phyloP scores from a whole-genome alignment of 2,888 invertebrate species.

The Octonoba sinensis region DNA sequence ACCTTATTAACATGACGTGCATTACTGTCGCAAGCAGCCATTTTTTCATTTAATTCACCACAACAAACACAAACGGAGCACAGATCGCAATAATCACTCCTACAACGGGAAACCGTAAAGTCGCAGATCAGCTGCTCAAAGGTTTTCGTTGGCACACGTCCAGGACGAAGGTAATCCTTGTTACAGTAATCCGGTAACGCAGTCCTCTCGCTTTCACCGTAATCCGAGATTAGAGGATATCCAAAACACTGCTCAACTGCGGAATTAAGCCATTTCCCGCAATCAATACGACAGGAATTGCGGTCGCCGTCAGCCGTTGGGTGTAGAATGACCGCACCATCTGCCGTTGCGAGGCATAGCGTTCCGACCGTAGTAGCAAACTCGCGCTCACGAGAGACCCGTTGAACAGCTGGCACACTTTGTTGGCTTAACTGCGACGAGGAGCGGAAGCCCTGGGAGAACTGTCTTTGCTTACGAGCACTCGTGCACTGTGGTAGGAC shows the following conservation, averaged over 20 bases:
- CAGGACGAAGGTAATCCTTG: conserved; percentile 33
- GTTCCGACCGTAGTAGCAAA: too few species aligned
- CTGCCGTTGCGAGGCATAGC: conserved; percentile 12
- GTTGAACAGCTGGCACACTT: conserved; percentile 61
- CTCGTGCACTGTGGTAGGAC: conserved; percentile 6
- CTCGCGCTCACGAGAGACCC: conserved; percentile 38
- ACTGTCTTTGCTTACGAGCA: conserved; percentile 20
- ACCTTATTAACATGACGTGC: conserved; percentile 26
- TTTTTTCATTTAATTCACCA: conserved; percentile 7
- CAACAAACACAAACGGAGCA: neutral
- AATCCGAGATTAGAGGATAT: conserved; percentile 26
- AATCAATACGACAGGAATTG: conserved; percentile 1
- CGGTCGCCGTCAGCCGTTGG: conserved; percentile 2
- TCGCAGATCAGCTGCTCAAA: conserved; percentile 38
- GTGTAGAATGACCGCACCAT: conserved; percentile 9
- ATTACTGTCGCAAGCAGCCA: conserved; percentile 38
- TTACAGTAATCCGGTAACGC: conserved; percentile 16
- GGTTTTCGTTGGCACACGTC: conserved; percentile 11
- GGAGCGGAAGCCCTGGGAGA: conserved; percentile 22
- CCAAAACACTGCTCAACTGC: neutral
- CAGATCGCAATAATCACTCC: neutral
- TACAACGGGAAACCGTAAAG: neutral
- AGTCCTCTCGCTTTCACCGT: conserved; percentile 12
- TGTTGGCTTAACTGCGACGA: neutral
- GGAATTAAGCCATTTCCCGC: neutral